Conservation (phyloP, 2,888 invertebrate genomes). For the Pedicia rivosa region DNA sequence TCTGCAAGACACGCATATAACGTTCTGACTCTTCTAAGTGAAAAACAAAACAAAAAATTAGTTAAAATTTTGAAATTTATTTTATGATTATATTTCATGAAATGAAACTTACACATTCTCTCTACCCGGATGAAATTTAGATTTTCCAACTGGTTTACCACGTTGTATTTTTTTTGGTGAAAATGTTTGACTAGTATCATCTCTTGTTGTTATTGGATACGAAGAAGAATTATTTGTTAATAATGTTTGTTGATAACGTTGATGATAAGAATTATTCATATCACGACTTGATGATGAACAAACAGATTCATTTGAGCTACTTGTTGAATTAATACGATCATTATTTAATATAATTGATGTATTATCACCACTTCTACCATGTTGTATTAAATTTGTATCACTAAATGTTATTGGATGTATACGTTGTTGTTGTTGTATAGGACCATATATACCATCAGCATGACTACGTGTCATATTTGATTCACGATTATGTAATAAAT, state of each 20-base stretch:
- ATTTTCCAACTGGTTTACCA: conserved; percentile 6
- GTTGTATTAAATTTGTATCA: conserved; percentile 8
- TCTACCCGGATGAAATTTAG: conserved; percentile 2
- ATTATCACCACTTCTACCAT: background rate
- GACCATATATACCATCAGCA: conserved; percentile 5
- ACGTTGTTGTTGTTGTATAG: conserved; percentile 7
- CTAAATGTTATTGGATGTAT: conserved; percentile 8
- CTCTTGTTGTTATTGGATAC: background rate
- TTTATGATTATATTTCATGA: no score
- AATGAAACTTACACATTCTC: conserved; percentile 9
- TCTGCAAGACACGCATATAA: conserved; percentile 93
- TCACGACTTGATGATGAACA: conserved; percentile 48
- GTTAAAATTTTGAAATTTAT: conserved; percentile 1
- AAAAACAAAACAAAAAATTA: conserved; percentile 20
- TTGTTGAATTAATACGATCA: conserved; percentile 35
- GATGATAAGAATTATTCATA: background rate
- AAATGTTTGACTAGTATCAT: conserved; percentile 7
- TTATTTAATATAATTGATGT: conserved; percentile 13
- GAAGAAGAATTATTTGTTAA: background rate
- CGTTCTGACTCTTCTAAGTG: conserved; percentile 83
- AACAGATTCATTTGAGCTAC: conserved; percentile 77
- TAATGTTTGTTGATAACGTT: background rate
- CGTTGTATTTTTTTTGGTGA: conserved; percentile 8
- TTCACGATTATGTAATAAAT: conserved; percentile 1
- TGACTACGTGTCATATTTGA: background rate